phyloP scores from a whole-genome alignment of 1,140 invertebrate genomes.

The Carposina sasakii region DNA sequence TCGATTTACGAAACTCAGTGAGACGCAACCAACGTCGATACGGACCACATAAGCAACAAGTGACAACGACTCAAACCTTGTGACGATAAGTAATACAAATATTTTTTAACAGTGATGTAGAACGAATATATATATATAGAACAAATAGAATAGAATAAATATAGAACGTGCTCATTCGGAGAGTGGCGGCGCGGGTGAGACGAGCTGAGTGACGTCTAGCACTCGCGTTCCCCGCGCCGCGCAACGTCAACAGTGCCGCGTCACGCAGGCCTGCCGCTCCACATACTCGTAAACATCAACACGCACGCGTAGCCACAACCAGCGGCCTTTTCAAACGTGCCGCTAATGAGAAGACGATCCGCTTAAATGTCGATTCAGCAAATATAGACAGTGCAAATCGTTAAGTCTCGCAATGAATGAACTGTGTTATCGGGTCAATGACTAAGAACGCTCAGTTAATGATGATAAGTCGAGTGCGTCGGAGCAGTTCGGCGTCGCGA shows the following conservation, averaged over 20 bases:
- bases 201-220: constrained; percentile 56
- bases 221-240: constrained; percentile 64
- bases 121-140: no score
- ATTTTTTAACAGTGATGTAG: constrained; percentile 49
- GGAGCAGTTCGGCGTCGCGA: constrained; percentile 27
- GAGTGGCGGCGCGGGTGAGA: constrained; percentile 62
- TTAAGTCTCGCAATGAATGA: no score
- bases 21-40: constrained; percentile 30
- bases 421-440: no score
- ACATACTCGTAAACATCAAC: constrained; percentile 45
- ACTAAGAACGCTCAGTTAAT: no score
- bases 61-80: constrained; percentile 46
- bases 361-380: constrained; percentile 17
- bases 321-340: constrained; percentile 18
- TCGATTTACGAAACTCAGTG: constrained; percentile 42
- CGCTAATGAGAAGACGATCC: constrained; percentile 4
- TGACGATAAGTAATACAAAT: constrained; percentile 39
- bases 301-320: constrained; percentile 30
- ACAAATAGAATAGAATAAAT: no score
- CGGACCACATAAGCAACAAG: constrained; percentile 61
- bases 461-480: constrained; percentile 33
- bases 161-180: constrained; percentile 63
- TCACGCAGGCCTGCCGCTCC: constrained; percentile 40
- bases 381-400: no score
- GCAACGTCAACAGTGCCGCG: constrained; percentile 65